phyloP scores from a whole-genome alignment of 2,888 invertebrate genomes.

The Oxystoma pomonae region DNA sequence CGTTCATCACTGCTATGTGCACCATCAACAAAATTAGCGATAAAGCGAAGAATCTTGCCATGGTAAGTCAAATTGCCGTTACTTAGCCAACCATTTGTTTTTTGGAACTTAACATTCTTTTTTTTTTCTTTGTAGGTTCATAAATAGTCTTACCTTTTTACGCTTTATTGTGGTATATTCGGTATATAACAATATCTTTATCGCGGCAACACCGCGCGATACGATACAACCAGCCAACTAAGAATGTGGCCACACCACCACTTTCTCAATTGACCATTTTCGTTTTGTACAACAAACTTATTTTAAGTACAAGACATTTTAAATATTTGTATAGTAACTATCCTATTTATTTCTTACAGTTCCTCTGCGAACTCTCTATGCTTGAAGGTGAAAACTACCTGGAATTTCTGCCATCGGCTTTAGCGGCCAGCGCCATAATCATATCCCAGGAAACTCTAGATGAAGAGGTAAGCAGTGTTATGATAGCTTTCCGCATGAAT shows the following conservation, averaged over 20 bases:
- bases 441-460: constrained; percentile 71
- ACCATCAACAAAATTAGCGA: constrained; percentile 68
- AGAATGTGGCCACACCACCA: too few relatives aligned
- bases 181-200: too few relatives aligned
- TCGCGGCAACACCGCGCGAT: too few relatives aligned
- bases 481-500: too few relatives aligned
- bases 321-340: neutral
- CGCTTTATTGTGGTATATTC: too few relatives aligned
- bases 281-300: too few relatives aligned
- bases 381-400: constrained; percentile 85
- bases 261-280: too few relatives aligned
- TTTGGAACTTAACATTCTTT: neutral
- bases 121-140: neutral
- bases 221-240: too few relatives aligned
- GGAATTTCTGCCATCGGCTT: constrained; percentile 73
- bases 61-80: constrained; percentile 60
- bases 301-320: too few relatives aligned
- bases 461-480: constrained; percentile 41
- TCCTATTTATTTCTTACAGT: constrained; percentile 52
- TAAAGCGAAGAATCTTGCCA: constrained; percentile 68
- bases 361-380: constrained; percentile 78
- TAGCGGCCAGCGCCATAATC: constrained; percentile 78
- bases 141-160: too few relatives aligned
- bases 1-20: constrained; percentile 78
- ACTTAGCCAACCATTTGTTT: neutral